A percentile compares a stretch with the other conserved stretches of the same genome.
Conservation (phyloP, 2,113 vertebrate genomes). For the Periophthalmodon schlosseri region DNA sequence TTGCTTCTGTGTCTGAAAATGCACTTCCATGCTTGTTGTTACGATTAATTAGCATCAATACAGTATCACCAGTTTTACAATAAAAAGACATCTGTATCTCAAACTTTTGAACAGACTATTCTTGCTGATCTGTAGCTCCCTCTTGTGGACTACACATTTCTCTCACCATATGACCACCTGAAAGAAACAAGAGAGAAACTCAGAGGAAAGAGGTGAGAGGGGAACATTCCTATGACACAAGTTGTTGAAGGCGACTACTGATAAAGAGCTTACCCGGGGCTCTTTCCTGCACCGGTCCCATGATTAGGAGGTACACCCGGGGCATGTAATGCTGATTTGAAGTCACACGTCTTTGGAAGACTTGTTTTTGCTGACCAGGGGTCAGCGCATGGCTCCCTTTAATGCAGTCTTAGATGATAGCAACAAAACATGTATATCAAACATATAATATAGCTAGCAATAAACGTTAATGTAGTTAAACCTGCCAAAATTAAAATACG, state of each 20-base stretch:
- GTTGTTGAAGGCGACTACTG: constrained; percentile 47
- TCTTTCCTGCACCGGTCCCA: constrained; percentile 49
- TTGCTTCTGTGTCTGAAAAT: not conserved
- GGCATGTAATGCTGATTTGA: constrained; percentile 14
- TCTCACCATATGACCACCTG: constrained; percentile 1
- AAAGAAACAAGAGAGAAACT: constrained; percentile 18
- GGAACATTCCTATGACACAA: constrained; percentile 65
- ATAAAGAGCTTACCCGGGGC: constrained; percentile 66
- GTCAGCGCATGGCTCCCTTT: not conserved
- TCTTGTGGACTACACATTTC: constrained; percentile 53
- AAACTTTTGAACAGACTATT: not conserved
- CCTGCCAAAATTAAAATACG: not conserved
- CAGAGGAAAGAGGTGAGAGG: constrained; percentile 58
- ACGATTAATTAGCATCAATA: not conserved
- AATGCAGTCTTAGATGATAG: not conserved
- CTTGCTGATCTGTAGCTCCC: constrained; percentile 43
- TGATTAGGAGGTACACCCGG: constrained; percentile 54
- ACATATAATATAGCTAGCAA: not conserved
- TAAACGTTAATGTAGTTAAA: too few species aligned
- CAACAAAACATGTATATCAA: not conserved
- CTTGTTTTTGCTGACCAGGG: not conserved
- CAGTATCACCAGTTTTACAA: not conserved
- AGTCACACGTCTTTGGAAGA: constrained; percentile 3
- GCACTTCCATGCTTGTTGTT: not conserved
- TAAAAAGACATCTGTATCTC: not conserved